A percentile compares a stretch with the other conserved stretches of the same genome.
phyloP scores from a whole-genome alignment of 2,797 vertebrate species.

The Coranthus polyacanthus region DNA sequence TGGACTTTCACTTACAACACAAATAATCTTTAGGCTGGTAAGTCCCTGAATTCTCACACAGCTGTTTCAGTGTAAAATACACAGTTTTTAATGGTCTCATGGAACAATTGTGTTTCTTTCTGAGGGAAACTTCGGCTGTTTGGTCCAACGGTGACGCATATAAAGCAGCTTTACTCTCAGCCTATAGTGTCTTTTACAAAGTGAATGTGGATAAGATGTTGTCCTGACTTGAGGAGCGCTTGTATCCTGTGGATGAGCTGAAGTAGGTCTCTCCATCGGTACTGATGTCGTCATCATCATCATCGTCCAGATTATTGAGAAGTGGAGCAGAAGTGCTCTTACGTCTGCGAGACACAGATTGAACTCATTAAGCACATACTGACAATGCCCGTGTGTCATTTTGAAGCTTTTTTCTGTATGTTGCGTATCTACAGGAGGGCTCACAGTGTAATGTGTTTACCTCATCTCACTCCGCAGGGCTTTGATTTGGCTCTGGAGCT shows the following conservation, averaged over 20 bases:
- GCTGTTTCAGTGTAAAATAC: constrained; percentile 25
- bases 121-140: constrained; percentile 13
- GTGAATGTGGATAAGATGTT: constrained; percentile 73
- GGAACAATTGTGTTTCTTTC: neutral
- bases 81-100: constrained; percentile 11
- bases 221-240: constrained; percentile 86
- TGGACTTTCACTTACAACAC: constrained; percentile 10
- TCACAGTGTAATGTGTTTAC: constrained; percentile 66
- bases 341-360: constrained; percentile 80
- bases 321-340: constrained; percentile 89
- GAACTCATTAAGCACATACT: neutral
- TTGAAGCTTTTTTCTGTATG: neutral
- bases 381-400: neutral
- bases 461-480: constrained; percentile 90
- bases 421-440: neutral
- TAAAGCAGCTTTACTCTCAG: constrained; percentile 12
- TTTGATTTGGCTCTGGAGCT: constrained; percentile 93
- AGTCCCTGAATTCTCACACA: constrained; percentile 27
- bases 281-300: constrained; percentile 90
- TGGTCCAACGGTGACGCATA: constrained; percentile 35
- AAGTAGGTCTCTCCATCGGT: constrained; percentile 93
- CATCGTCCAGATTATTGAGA: constrained; percentile 87
- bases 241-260: constrained; percentile 87
- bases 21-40: constrained; percentile 14
- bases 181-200: constrained; percentile 55